Evolutionary conservation across 2,113 vertebrate species (phyloP).

Genomic region (Cisticola juncidis): DNA sequence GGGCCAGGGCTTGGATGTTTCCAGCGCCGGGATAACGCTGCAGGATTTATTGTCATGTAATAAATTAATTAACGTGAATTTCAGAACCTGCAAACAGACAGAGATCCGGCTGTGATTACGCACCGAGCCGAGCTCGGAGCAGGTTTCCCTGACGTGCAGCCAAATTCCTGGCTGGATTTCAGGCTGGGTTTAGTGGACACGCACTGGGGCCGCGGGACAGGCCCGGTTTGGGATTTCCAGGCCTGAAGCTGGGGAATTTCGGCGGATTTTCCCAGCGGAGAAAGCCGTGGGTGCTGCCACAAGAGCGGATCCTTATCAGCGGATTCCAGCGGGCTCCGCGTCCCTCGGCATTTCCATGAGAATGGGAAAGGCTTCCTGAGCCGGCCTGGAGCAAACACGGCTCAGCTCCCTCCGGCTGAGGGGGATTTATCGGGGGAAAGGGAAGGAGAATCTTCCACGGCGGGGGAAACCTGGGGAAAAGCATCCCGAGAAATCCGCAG

Average conservation of each 20-base stretch:
- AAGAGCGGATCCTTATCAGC: slow-evolving; percentile 14
- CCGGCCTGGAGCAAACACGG: not conserved
- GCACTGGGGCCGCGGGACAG: not conserved
- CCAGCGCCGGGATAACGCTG: not conserved
- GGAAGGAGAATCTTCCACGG: not conserved
- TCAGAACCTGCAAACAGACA: not conserved
- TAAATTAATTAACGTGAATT: not conserved
- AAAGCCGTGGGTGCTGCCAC: not conserved
- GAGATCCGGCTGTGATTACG: not conserved
- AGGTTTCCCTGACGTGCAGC: not conserved
- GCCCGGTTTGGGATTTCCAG: not conserved
- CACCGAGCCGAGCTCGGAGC: not conserved
- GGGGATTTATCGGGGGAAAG: not conserved
- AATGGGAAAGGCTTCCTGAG: not conserved
- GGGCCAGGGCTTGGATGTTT: accelerated
- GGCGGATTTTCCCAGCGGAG: slow-evolving; percentile 9
- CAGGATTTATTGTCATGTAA: accelerated
- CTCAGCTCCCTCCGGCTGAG: not conserved
- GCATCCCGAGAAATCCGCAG: not conserved
- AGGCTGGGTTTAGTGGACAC: not conserved
- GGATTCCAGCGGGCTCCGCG: slow-evolving; percentile 7
- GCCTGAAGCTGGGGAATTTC: not conserved
- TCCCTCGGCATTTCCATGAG: slow-evolving; percentile 2
- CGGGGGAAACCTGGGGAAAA: not conserved
- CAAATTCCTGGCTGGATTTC: slow-evolving; percentile 7